Evolutionary conservation across 2,888 invertebrate genomes (phyloP), one percentile per base, ranked within the genome.

Genomic region (Hirudinaria manillensis): DNA sequence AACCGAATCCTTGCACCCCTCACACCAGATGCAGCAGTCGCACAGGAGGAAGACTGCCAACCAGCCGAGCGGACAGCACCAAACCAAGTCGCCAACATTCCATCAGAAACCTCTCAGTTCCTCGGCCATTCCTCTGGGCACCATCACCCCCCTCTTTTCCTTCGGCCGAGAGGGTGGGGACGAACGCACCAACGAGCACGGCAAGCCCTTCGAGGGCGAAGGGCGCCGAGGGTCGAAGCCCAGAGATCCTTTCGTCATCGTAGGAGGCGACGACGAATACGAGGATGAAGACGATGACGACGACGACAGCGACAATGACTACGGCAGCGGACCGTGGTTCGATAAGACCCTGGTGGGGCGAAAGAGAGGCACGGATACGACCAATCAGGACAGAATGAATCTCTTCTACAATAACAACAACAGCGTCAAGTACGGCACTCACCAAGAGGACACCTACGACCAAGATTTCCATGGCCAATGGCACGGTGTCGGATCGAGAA

Each of bases 281-380:
- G 68, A 1, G n/a, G 32, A 68, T 13, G 32, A 68, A n/a, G 68
- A 68, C 36, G 21, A 4, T 16, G 68, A 68, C 68, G 68, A 34
- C 36, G 68, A 68, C 10, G 19, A 24, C 66, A 24, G 24, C 36
- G 68, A 32, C 67, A 29, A 68, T 32, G 36, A 34, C 68, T 32
- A 34, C 68, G 36, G 36, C 36, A 36, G 36, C 21, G 68, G 36
- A 10, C 29, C 32, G n/a, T 24, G n/a, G 29, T 34, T 32, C 36
- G 68, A 36, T 7, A 68, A 16, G 6, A 68, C 68, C n/a, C 68
- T n/a, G 34, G 68, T 24, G 4, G 68, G 68, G 29, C 27, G 16
- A 32, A 68, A 68, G 36, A 29, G 68, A n/a, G 68, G 68, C 13
- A 68, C 68, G n/a, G 68, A 68, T 32, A 34, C 68, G n/a, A 68